These are phyloP conservation scores for Mercenaria mercenaria DNA, from an alignment of 1,140 invertebrate species.

Conservation along the genomic window DNA sequence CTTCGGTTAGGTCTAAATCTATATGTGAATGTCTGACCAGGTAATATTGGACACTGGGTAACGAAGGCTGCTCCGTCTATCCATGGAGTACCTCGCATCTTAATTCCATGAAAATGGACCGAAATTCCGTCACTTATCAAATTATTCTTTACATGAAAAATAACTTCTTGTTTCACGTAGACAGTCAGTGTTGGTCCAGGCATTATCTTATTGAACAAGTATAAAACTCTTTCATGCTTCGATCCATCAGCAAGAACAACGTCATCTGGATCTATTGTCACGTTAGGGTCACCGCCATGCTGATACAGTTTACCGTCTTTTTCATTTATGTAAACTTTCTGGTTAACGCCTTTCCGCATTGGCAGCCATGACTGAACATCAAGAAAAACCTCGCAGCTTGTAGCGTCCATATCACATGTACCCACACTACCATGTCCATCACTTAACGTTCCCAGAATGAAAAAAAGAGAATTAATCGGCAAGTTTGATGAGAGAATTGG, in stretches of 20 bases:
- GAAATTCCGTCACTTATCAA: slow-evolving; percentile 92
- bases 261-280: slow-evolving; percentile 40
- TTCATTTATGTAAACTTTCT: slow-evolving; percentile 25
- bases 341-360: neutral
- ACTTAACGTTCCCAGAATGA: neutral
- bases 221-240: slow-evolving; percentile 49
- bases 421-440: neutral
- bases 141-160: slow-evolving; percentile 93
- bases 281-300: slow-evolving; percentile 36
- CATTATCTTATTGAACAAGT: slow-evolving; percentile 69
- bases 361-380: neutral
- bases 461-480: too few relatives aligned
- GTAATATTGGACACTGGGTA: slow-evolving; percentile 96
- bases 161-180: slow-evolving; percentile 93
- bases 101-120: slow-evolving; percentile 95
- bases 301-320: slow-evolving; percentile 61
- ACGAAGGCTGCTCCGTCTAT: slow-evolving; percentile 96
- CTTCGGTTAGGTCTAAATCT: slow-evolving; percentile 59
- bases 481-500: too few relatives aligned
- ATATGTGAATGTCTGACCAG: slow-evolving; percentile 94
- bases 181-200: slow-evolving; percentile 88
- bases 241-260: slow-evolving; percentile 73
- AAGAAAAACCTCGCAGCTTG: slow-evolving; percentile 24
- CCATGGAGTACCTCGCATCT: slow-evolving; percentile 93
- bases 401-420: neutral